Conservation (phyloP, 2,797 vertebrate species). For the Rhynchonycteris naso region DNA sequence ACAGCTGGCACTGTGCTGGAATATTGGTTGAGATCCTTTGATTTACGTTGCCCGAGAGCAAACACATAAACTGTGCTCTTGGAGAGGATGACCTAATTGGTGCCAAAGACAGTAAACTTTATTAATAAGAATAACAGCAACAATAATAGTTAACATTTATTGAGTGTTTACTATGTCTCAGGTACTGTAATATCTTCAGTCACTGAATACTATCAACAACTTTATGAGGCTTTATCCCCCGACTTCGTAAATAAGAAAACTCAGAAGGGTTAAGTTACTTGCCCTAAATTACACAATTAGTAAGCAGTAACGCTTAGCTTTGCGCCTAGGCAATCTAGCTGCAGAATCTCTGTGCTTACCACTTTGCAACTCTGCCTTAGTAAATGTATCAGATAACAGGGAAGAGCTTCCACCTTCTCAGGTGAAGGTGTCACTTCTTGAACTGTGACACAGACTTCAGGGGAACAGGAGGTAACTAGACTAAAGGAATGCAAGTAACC, state of each 20-base stretch:
- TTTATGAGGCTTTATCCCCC: neutral
- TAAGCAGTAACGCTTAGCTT: neutral
- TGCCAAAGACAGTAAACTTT: neutral
- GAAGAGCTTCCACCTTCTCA: neutral
- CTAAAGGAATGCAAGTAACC: neutral
- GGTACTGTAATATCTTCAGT: neutral
- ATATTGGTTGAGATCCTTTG: neutral
- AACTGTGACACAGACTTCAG: neutral
- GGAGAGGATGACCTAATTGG: neutral
- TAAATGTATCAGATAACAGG: neutral
- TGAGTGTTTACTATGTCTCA: neutral
- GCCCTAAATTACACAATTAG: neutral
- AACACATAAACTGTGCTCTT: neutral
- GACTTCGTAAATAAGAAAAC: conserved; percentile 8
- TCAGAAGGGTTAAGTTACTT: neutral
- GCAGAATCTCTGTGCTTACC: neutral
- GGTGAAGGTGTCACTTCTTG: neutral
- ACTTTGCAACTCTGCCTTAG: neutral
- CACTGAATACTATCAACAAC: neutral
- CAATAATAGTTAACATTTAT: neutral
- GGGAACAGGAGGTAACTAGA: neutral
- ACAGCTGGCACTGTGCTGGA: neutral
- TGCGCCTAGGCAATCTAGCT: neutral
- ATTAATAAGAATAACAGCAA: neutral
- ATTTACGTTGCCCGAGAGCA: neutral